A percentile compares a stretch with the other conserved stretches of the same genome.
phyloP scores from a whole-genome alignment of 2,888 invertebrate species.

The Eupithecia inturbata region DNA sequence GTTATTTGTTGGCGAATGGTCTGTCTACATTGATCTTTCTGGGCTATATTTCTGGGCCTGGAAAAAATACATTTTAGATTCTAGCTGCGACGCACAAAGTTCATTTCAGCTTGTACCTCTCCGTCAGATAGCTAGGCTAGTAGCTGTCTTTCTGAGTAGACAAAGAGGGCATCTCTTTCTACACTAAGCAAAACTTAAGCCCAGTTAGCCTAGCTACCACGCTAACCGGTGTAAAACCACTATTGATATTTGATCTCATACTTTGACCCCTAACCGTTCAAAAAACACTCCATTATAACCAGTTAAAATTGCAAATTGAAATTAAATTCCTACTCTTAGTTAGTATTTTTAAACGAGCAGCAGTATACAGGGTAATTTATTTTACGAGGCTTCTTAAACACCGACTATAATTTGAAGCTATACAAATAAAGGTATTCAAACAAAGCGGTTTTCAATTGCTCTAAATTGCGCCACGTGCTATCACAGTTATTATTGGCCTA shows the following conservation, averaged over 20 bases:
- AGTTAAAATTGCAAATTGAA: slow-evolving; percentile 18
- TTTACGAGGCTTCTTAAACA: slow-evolving; percentile 25
- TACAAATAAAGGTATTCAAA: slow-evolving; percentile 31
- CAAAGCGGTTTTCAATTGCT: slow-evolving; percentile 24
- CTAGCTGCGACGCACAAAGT: no score
- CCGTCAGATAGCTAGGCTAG: no score
- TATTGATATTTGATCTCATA: neutral
- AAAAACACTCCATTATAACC: neutral
- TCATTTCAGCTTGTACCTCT: no score
- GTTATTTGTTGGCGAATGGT: no score
- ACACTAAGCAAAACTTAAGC: neutral
- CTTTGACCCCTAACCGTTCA: neutral
- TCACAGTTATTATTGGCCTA: neutral
- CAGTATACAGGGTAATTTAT: slow-evolving; percentile 26
- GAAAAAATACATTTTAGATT: no score
- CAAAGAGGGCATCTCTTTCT: neutral
- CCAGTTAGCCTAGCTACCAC: neutral
- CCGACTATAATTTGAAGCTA: slow-evolving; percentile 27
- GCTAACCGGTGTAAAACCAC: neutral
- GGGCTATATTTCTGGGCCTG: no score
- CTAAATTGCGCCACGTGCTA: slow-evolving; percentile 24
- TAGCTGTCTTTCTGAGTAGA: neutral
- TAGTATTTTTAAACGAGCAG: slow-evolving; percentile 25
- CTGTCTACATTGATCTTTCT: no score
- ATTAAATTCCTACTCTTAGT: slow-evolving; percentile 21